Percentiles rank a stretch among this genome's conserved stretches.
phyloP scores from a whole-genome alignment of 2,113 vertebrate species.

The Rana temporaria region DNA sequence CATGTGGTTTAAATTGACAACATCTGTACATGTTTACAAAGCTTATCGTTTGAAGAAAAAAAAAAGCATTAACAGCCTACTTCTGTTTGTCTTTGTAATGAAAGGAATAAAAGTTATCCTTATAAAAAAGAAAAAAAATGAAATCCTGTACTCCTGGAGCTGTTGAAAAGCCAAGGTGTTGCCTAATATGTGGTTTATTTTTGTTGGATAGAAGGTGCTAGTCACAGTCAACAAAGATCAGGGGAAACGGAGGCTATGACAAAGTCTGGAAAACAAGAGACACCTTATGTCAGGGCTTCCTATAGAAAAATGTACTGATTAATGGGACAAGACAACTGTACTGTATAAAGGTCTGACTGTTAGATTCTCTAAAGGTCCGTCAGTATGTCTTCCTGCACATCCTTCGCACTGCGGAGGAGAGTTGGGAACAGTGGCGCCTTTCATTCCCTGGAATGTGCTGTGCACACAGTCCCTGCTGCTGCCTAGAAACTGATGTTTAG shows the following conservation, averaged over 20 bases:
- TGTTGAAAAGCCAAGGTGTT: neutral
- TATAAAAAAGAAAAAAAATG: too few relatives aligned
- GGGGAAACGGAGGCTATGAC: neutral
- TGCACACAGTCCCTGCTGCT: neutral
- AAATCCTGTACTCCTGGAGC: neutral
- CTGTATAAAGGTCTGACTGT: neutral
- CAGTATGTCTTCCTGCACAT: neutral
- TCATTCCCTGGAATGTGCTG: neutral
- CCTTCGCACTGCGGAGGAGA: neutral
- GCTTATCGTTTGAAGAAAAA: too few relatives aligned
- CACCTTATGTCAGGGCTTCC: neutral
- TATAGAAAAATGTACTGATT: neutral
- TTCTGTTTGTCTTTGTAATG: too few relatives aligned
- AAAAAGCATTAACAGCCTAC: too few relatives aligned
- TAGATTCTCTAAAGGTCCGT: neutral
- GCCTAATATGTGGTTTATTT: neutral
- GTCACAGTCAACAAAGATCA: neutral
- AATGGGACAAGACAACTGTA: neutral
- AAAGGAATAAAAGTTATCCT: too few relatives aligned
- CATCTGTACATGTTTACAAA: too few relatives aligned
- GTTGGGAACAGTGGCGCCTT: neutral
- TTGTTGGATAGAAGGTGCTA: neutral
- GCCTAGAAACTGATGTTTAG: neutral
- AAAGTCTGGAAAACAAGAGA: neutral
- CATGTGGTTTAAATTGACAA: too few relatives aligned